Percentiles rank a stretch among this genome's conserved stretches.
Conservation (phyloP, 1,140 invertebrate species). For the Drosophila obscura region DNA sequence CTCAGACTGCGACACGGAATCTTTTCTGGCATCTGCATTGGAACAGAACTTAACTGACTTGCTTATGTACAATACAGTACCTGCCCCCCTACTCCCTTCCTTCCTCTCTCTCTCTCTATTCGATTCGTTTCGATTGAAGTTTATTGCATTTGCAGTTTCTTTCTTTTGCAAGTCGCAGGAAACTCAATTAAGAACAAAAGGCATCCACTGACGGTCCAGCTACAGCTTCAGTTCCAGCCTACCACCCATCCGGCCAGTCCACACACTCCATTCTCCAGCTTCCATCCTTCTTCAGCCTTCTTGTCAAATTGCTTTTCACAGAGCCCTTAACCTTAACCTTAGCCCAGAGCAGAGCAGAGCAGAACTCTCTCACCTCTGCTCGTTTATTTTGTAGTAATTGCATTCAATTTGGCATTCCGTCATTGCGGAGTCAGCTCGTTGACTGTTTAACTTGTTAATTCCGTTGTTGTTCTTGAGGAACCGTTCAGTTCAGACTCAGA, state of each 20-base stretch:
- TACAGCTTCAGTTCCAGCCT: not conserved
- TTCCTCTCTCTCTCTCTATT: no score
- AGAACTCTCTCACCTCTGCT: conserved; percentile 12
- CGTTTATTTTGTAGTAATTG: conserved; percentile 64
- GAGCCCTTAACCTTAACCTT: no score
- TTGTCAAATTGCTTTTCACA: conserved; percentile 10
- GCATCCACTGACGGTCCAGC: not conserved
- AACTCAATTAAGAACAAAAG: conserved; percentile 64
- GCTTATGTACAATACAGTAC: no score
- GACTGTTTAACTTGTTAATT: conserved; percentile 80
- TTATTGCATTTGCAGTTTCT: conserved; percentile 40
- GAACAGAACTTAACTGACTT: no score
- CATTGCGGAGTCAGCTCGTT: conserved; percentile 56
- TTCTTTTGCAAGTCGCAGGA: conserved; percentile 56
- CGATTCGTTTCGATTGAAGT: not conserved
- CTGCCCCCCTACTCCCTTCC: no score
- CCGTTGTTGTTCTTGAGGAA: conserved; percentile 69
- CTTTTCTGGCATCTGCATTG: not conserved
- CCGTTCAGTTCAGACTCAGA: not conserved
- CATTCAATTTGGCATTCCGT: conserved; percentile 63
- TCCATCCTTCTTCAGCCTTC: conserved; percentile 4
- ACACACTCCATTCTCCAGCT: not conserved
- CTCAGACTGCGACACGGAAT: no score
- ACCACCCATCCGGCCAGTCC: not conserved
- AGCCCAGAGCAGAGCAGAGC: conserved; percentile 1